A percentile compares a stretch with the other conserved stretches of the same genome.
Conservation (phyloP, 2,888 invertebrate species). For the Apotomis turbidana region DNA sequence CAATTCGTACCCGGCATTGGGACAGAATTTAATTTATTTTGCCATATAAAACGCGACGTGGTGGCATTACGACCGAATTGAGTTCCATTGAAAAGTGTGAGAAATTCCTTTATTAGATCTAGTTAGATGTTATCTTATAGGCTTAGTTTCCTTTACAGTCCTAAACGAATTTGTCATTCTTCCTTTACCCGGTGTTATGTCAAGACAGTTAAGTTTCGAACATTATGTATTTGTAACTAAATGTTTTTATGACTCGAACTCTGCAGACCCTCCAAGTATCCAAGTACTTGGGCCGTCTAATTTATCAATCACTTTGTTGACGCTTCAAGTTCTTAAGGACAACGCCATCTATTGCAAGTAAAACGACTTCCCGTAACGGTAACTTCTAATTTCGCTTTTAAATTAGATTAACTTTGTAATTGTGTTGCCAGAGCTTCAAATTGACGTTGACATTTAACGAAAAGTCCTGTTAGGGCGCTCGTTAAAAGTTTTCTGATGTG, state of each 20-base stretch:
- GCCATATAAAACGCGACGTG: background rate
- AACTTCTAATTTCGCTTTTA: background rate
- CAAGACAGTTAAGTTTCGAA: too few relatives aligned
- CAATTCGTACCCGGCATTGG: slow-evolving; percentile 12
- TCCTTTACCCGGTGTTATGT: too few relatives aligned
- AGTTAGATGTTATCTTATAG: too few relatives aligned
- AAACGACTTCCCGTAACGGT: background rate
- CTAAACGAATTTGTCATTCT: too few relatives aligned
- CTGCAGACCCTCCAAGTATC: too few relatives aligned
- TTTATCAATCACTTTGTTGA: too few relatives aligned
- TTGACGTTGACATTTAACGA: slow-evolving; percentile 5
- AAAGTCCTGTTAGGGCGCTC: background rate
- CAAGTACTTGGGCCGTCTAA: too few relatives aligned
- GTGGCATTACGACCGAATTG: background rate
- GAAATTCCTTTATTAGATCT: background rate
- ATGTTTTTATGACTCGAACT: too few relatives aligned
- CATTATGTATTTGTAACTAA: too few relatives aligned
- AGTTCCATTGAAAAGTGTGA: background rate
- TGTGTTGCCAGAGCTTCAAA: background rate
- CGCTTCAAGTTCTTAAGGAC: too few relatives aligned
- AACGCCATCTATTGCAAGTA: too few relatives aligned
- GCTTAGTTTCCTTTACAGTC: too few relatives aligned
- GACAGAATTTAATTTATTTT: slow-evolving; percentile 21
- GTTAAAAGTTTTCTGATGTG: slow-evolving; percentile 11
- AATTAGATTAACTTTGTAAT: slow-evolving; percentile 13